A percentile compares a stretch with the other conserved stretches of the same genome.
Conservation (phyloP, 2,888 invertebrate species). For the Prenolepis imparis region DNA sequence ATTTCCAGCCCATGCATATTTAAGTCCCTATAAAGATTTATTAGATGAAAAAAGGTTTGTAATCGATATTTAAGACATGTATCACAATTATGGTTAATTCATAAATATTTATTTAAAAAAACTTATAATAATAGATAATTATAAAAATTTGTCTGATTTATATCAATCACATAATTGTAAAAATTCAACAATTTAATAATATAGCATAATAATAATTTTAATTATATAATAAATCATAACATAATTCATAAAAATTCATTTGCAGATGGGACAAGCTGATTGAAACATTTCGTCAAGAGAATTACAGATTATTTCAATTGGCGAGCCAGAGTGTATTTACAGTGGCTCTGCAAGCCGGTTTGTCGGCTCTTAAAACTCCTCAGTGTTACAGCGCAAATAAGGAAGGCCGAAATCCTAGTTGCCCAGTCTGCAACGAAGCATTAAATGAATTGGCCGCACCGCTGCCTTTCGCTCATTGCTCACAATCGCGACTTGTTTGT, state of each 20-base stretch:
- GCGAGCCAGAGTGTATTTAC: conserved; percentile 96
- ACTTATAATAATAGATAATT: background rate
- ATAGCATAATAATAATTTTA: conserved; percentile 9
- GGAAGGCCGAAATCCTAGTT: conserved; percentile 92
- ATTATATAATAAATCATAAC: background rate
- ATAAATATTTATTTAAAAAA: background rate
- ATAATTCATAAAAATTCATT: conserved; percentile 37
- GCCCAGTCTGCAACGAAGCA: conserved; percentile 97
- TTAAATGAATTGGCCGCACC: conserved; percentile 94
- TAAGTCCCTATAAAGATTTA: conserved; percentile 90
- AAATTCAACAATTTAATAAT: background rate
- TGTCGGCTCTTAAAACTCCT: conserved; percentile 94
- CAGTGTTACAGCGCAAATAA: conserved; percentile 91
- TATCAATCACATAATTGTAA: background rate
- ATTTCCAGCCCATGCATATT: conserved; percentile 92
- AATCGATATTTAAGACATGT: background rate
- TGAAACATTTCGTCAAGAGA: conserved; percentile 96
- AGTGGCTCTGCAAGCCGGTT: conserved; percentile 96
- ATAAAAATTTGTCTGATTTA: background rate
- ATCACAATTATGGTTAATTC: conserved; percentile 13
- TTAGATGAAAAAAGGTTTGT: conserved; percentile 88
- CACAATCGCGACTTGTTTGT: conserved; percentile 98
- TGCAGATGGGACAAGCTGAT: conserved; percentile 94
- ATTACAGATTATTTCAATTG: conserved; percentile 97
- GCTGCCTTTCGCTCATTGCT: conserved; percentile 98